Percentiles rank a stretch among this genome's conserved stretches.
phyloP scores from a whole-genome alignment of 2,113 vertebrate genomes.

The Hippoglossus stenolepis region DNA sequence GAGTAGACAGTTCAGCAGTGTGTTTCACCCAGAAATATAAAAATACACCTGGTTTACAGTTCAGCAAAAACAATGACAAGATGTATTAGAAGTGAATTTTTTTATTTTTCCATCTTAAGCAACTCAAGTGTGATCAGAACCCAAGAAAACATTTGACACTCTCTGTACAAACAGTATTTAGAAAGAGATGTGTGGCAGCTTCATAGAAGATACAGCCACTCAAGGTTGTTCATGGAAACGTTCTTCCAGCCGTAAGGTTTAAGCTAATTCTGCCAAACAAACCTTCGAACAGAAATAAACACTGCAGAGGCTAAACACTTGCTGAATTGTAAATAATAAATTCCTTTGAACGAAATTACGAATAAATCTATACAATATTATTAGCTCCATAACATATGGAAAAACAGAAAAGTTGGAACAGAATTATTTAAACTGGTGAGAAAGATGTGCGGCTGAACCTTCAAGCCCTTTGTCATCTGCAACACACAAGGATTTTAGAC shows the following conservation, averaged over 20 bases:
- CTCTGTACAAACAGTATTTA: neutral
- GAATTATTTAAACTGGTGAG: neutral
- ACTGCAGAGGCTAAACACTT: neutral
- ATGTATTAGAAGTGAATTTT: neutral
- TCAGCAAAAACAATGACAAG: constrained; percentile 3
- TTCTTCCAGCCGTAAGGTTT: neutral
- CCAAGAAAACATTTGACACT: neutral
- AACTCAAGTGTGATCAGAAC: neutral
- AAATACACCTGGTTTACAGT: too few species aligned
- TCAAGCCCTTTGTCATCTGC: constrained; percentile 27
- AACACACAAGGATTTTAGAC: constrained; percentile 15
- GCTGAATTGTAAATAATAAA: neutral
- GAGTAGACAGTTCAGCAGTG: neutral
- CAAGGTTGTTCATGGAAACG: neutral
- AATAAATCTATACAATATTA: too few species aligned
- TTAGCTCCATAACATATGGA: neutral
- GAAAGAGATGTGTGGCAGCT: too few species aligned
- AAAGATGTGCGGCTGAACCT: constrained; percentile 1
- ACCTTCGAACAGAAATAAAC: neutral
- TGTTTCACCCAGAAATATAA: too few species aligned
- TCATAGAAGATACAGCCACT: neutral
- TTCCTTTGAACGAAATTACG: too few species aligned
- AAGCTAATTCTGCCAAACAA: neutral
- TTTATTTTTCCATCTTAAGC: constrained; percentile 4
- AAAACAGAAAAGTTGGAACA: neutral